Percentiles rank a stretch among this genome's conserved stretches.
Evolutionary conservation across 2,113 vertebrate species (phyloP).

Genomic region (Hyaena hyaena): DNA sequence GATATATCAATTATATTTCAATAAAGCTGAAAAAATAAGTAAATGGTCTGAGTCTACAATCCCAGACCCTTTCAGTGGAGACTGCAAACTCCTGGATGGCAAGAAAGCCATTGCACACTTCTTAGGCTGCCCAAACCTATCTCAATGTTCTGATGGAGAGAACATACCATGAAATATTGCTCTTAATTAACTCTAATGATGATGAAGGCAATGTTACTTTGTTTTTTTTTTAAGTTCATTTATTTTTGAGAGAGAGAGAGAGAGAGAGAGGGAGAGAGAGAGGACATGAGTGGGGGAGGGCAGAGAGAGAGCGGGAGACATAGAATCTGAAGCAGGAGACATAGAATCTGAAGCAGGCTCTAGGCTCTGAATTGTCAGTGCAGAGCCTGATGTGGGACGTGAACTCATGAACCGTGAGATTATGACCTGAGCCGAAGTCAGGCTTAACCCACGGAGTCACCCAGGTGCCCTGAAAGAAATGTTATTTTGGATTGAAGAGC

Average conservation of each 20-base stretch:
- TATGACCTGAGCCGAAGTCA: no score
- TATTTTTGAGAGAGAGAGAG: no score
- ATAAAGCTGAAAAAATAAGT: not conserved
- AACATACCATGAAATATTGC: not conserved
- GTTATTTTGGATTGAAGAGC: not conserved
- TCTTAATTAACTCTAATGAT: not conserved
- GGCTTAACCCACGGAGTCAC: no score
- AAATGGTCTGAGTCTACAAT: not conserved
- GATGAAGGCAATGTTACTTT: not conserved
- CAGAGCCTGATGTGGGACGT: no score
- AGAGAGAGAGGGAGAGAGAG: no score
- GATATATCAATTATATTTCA: not conserved
- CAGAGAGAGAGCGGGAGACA: no score
- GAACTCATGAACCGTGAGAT: no score
- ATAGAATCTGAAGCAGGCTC: no score
- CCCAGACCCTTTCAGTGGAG: not conserved
- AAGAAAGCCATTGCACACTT: not conserved
- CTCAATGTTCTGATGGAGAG: not conserved
- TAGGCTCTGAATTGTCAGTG: no score
- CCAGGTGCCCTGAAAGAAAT: not conserved
- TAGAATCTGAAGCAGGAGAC: no score
- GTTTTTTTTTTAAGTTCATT: no score
- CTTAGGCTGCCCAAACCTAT: not conserved
- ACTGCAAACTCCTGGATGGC: not conserved
- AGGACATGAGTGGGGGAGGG: no score